A percentile compares a stretch with the other conserved stretches of the same genome.
phyloP scores from a whole-genome alignment of 2,113 vertebrate genomes.

The Alligator mississippiensis region DNA sequence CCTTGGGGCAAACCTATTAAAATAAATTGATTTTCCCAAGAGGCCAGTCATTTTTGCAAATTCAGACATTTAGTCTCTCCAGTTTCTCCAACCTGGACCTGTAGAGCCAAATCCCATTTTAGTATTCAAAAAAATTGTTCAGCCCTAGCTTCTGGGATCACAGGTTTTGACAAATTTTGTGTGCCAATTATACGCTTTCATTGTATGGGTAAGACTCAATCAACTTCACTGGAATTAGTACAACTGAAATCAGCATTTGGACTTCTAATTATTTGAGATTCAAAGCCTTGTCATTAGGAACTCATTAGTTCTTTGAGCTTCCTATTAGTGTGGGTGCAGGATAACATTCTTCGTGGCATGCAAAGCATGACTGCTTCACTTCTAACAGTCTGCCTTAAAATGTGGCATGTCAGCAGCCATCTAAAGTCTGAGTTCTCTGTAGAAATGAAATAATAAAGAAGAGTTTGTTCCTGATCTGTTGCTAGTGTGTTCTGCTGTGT shows the following conservation, averaged over 20 bases:
- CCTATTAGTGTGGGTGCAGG: neutral
- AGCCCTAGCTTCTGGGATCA: neutral
- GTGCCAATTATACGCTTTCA: neutral
- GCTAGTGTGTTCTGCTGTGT: neutral
- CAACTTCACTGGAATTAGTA: neutral
- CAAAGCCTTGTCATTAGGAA: neutral
- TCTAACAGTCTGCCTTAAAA: neutral
- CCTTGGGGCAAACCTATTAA: neutral
- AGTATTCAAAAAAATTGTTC: neutral
- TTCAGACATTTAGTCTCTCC: neutral
- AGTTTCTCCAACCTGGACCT: neutral
- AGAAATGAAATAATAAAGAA: constrained; percentile 26
- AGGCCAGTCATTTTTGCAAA: neutral
- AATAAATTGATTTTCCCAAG: neutral
- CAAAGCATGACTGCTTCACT: neutral
- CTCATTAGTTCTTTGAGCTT: constrained; percentile 29
- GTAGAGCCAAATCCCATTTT: neutral
- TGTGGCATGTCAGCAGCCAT: neutral
- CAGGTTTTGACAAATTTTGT: neutral
- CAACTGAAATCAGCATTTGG: neutral
- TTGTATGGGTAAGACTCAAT: neutral
- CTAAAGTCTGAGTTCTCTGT: neutral
- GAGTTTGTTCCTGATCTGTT: constrained; percentile 3
- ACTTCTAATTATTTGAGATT: neutral
- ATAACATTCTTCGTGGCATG: neutral